These are phyloP conservation scores for Cheilosia pagana DNA, from an alignment of 2,888 invertebrate genomes.

Conservation along the genomic window DNA sequence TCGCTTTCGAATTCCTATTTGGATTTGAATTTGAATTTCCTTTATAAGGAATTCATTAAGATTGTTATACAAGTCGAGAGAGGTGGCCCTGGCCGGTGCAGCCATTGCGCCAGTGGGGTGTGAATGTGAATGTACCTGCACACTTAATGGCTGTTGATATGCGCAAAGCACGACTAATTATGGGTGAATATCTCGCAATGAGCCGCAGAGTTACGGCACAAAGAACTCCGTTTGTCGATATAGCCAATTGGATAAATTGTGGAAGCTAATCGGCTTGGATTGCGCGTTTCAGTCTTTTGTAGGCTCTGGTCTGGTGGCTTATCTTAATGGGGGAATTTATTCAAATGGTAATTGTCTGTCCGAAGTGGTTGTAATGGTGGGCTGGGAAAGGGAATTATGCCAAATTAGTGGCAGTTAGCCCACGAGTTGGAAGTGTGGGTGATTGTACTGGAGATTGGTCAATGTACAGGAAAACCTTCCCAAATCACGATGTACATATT, in stretches of 20 bases:
- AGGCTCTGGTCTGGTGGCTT: constrained; percentile 1
- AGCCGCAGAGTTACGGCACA: constrained; percentile 26
- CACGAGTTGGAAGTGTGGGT: neutral
- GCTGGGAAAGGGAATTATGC: neutral
- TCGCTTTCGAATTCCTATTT: constrained; percentile 58
- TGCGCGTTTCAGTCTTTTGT: constrained; percentile 10
- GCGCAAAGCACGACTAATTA: constrained; percentile 67
- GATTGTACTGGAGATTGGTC: too few species aligned
- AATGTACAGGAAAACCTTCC: too few species aligned
- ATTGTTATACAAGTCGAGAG: constrained; percentile 65
- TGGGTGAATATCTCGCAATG: constrained; percentile 30
- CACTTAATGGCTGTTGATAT: constrained; percentile 68
- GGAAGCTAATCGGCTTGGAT: constrained; percentile 14
- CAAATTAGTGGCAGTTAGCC: neutral
- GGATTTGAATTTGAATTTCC: constrained; percentile 73
- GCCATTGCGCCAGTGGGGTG: constrained; percentile 45
- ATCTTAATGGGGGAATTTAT: constrained; percentile 7
- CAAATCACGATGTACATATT: too few species aligned
- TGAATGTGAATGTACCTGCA: constrained; percentile 72
- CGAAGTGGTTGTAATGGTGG: neutral
- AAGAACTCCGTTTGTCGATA: constrained; percentile 31
- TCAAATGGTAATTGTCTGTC: constrained; percentile 1
- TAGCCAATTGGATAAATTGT: constrained; percentile 37
- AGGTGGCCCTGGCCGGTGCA: constrained; percentile 34
- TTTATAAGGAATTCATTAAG: constrained; percentile 75